Evolutionary conservation across 1,140 invertebrate genomes (phyloP), one percentile per base, ranked within the genome.

Genomic region (Tribolium madens): DNA sequence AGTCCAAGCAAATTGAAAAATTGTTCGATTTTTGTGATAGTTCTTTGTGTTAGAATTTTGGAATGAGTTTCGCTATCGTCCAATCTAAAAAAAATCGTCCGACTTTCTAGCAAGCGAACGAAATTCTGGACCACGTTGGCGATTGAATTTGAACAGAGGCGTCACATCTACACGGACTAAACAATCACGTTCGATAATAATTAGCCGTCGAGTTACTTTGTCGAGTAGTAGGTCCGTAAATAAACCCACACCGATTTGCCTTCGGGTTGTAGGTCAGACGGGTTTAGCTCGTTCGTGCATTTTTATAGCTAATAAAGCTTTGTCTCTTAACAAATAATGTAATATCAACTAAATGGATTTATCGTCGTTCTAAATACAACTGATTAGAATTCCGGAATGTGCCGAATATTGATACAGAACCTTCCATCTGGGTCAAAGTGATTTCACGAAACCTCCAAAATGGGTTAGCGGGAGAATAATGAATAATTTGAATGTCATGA

Each of bases 281-380:
- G 68, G 64, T 42, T 76, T 76, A 76, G 68, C 70, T 52, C 14
- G 60, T 17, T 76, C 68, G 18, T 50, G 75, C 68, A 57, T 70
- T 70, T 76, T 76, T 76, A 76, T 18, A 50, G 64, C 31, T 69
- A 52, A 76, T 71, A 70, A 69, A 68, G 48, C 47, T 68, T 76
- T 69, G 33, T 76, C 60, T 69, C 69, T 60, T 60, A 60, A 53
- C 70, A 26, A 71, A 76, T 76, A 76, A 76, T 57, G 50, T 17
- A 53, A 52, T 31, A 18, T 50, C n/a, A 73, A 53, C 15, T 2
- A 74, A 48, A 18, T 73, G 3, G 31, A 46, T 13, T 53, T 36
- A 46, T 33, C 72, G 48, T 1, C 17, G 52, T 57, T 57, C 48
- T 13, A 53, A 46, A 57, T 57, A n/a, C 36, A 74, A 50, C 31